Percentiles rank a stretch among this genome's conserved stretches.
Conservation (phyloP, 2,797 vertebrate species). For the Scomberomorus guttatus region DNA sequence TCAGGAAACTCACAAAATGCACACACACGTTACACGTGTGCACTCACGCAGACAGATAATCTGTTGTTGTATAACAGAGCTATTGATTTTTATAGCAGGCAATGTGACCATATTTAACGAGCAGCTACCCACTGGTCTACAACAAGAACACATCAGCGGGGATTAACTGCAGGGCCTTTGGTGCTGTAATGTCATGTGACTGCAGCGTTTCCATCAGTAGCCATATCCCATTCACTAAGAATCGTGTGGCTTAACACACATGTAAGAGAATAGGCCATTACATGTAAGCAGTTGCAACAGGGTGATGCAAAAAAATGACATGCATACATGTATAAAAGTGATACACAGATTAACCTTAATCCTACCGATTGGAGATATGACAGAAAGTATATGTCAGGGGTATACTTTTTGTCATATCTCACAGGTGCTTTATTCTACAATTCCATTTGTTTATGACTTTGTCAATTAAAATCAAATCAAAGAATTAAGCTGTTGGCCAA, state of each 20-base stretch:
- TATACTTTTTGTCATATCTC: too few relatives aligned
- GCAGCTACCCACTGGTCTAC: conserved; percentile 2
- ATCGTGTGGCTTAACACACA: neutral
- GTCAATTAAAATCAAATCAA: too few relatives aligned
- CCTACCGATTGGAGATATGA: too few relatives aligned
- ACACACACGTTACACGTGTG: neutral
- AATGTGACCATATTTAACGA: conserved; percentile 15
- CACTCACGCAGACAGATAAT: conserved; percentile 7
- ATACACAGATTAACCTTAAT: too few relatives aligned
- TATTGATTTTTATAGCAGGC: conserved; percentile 25
- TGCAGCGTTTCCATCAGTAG: conserved; percentile 6
- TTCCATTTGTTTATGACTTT: too few relatives aligned
- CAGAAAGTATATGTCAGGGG: too few relatives aligned
- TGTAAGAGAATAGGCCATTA: neutral
- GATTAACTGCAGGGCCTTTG: neutral
- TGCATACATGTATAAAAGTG: too few relatives aligned
- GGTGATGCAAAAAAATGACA: too few relatives aligned
- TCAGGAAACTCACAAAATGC: neutral
- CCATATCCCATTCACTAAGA: neutral
- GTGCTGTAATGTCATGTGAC: neutral
- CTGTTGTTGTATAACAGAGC: neutral
- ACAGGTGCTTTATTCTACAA: too few relatives aligned
- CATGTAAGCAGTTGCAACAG: neutral
- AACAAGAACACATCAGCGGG: neutral
- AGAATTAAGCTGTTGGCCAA: too few relatives aligned